Evolutionary conservation across 2,888 invertebrate species (phyloP).

Genomic region (Volucella bombylans): DNA sequence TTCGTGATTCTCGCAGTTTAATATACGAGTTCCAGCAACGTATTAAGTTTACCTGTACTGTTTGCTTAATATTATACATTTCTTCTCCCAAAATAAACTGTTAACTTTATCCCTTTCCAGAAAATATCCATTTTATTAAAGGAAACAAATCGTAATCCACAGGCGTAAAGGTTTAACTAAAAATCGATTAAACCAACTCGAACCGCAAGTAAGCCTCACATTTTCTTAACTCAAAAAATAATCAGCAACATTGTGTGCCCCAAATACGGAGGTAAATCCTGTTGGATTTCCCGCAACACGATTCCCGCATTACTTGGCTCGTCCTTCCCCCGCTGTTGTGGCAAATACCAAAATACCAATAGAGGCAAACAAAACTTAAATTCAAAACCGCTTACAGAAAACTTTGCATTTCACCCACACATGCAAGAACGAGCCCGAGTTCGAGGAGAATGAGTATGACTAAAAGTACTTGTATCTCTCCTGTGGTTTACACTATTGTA

Average conservation of each 20-base stretch:
- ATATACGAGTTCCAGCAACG: no score
- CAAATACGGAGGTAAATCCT: conserved; percentile 17
- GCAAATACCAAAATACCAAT: conserved; percentile 33
- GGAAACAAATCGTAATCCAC: no score
- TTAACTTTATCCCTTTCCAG: no score
- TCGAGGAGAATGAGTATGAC: neutral
- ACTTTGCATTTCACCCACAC: conserved; percentile 47
- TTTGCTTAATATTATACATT: no score
- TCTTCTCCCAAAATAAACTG: no score
- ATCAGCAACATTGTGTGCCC: conserved; percentile 11
- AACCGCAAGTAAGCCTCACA: neutral
- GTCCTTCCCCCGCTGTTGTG: conserved; percentile 15
- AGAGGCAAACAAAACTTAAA: conserved; percentile 37
- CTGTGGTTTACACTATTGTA: conserved; percentile 16
- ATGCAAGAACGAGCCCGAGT: neutral
- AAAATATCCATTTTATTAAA: no score
- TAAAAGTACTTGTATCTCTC: neutral
- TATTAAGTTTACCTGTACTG: no score
- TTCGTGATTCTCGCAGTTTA: no score
- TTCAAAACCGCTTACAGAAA: conserved; percentile 47
- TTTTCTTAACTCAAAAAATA: neutral
- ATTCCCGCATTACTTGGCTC: conserved; percentile 37
- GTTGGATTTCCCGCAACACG: conserved; percentile 35
- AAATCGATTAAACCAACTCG: no score
- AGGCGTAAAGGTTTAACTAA: no score